Evolutionary conservation across 2,797 vertebrate species (phyloP), one percentile per base, ranked within the genome.

Genomic region (Brotula barbata): DNA sequence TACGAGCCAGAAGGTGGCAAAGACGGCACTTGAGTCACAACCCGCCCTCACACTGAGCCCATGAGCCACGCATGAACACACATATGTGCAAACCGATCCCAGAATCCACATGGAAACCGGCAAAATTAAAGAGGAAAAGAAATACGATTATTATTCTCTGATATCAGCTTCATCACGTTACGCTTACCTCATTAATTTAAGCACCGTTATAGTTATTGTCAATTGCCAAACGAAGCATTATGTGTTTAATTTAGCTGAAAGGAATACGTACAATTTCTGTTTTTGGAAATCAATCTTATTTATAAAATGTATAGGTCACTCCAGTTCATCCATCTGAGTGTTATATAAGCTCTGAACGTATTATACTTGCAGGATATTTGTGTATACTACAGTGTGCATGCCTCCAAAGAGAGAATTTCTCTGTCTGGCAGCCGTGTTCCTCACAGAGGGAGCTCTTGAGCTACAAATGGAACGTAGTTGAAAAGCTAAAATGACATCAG

Each of bases 381-480:
- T 74, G 48, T 77, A 68, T 70, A 77, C 64, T 64, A n/a, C n/a
- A n/a, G n/a, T n/a, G 25, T 28, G 25, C 25, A 8, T 64, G 56
- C 4, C 60, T 48, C 37, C 51, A 44, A 11, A 50, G 58, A 52
- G 59, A 48, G 51, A 54, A 20, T 16, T 45, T 21, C 64, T 76
- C 53, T 79, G 55, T 73, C 60, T 60, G 59, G 54, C 53, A 70
- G 37, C 47, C 21, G 17, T 53, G 5, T 71, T 53, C 73, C 85
- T 90, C 80, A 84, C 81, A 91, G 91, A 90, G 89, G 91, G 90
- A 88, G 91, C 91, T 92, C 72, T 91, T 89, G 90, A 87, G 69
- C 89, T 78, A 58, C 48, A 75, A 83, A 89, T 85, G 67, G 36
- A 71, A 59, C 60, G 54, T 15, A 47, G 53, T 44, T 71, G 44